Base-by-base conservation (phyloP, 2,113 vertebrate species). In the Protobothrops flavoviridis region DNA sequence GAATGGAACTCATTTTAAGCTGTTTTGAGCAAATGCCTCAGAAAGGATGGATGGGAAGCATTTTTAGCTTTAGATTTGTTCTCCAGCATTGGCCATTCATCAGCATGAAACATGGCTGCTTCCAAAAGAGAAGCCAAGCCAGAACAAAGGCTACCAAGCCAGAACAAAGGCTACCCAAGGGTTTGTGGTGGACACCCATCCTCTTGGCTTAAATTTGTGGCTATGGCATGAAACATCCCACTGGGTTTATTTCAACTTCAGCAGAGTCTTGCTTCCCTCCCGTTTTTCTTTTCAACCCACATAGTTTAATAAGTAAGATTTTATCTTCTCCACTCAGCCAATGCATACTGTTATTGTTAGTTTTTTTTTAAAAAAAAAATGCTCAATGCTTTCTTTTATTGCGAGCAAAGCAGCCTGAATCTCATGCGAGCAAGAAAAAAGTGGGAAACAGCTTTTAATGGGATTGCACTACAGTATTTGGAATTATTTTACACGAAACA, bases 241-340 rank as follows among this genome's bases (percentile, higher is more conserved):
- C 0, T n/a, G 9, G 0, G 29, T 53, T 55, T 33, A 43, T 26
- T 43, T 1, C 39, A 0, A 17, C 53, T 50, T 39, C 87, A 0
- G 1, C 24, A 89, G 39, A 52, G 11, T 17, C 59, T 48, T 0
- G 0, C 0, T 20, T 29, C 21, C 15, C 87, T 55, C 15, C 85
- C 0, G 0, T 43, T 0, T 2, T 23, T 39, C 85, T 5, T 50
- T 0, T 45, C 11, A 0, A 69, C n/a, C 5, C 15, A 0, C 0
- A 23, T 1, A 81, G 56, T 88, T 8, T 2, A 0, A 26, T 55
- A 21, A 50, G 6, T 0, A 87, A 89, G 2, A 0, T 1, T 3
- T 21, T 5, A 7, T 88, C 93, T 87, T 57, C 52, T 59, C 4
- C 0, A 5, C 15, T 61, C 13, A 53, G 26, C 91, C 87, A 55